Evolutionary conservation across 2,888 invertebrate species (phyloP).

Genomic region (Congeria kusceri): DNA sequence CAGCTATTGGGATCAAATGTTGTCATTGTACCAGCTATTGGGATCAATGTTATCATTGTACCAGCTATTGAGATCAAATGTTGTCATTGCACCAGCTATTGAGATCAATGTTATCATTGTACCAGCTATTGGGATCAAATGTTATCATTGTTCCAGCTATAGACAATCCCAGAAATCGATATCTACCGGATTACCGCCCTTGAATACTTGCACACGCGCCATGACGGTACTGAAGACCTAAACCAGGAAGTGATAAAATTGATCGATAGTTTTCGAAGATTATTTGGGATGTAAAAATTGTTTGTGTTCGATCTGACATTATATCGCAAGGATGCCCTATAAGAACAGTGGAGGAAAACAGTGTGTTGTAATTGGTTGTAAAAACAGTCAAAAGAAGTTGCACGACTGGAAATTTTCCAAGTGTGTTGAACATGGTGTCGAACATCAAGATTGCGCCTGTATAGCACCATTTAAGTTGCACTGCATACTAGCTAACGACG

Average conservation of each 20-base stretch:
- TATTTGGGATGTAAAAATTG: constrained; percentile 12
- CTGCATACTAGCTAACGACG: constrained; percentile 17
- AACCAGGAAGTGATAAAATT: no score
- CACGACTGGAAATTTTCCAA: constrained; percentile 15
- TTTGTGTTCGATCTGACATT: no score
- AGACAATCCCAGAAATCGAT: constrained; percentile 14
- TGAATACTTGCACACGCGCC: constrained; percentile 9
- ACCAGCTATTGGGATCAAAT: no score
- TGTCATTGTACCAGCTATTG: no score
- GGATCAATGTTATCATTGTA: no score
- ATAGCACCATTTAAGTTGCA: constrained; percentile 30
- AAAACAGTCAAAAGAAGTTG: constrained; percentile 37
- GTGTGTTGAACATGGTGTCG: constrained; percentile 9
- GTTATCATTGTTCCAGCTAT: no score
- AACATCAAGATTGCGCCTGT: constrained; percentile 29
- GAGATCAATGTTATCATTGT: no score
- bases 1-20: no score
- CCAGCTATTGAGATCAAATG: no score
- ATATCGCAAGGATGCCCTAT: constrained; percentile 22
- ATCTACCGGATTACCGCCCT: background rate
- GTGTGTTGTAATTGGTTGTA: constrained; percentile 28
- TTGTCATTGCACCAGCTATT: no score
- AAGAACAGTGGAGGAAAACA: constrained; percentile 29
- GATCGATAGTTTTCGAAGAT: no score
- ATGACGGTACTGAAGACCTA: constrained; percentile 29